phyloP scores from a whole-genome alignment of 1,140 invertebrate genomes.

The Drosophila obscura region DNA sequence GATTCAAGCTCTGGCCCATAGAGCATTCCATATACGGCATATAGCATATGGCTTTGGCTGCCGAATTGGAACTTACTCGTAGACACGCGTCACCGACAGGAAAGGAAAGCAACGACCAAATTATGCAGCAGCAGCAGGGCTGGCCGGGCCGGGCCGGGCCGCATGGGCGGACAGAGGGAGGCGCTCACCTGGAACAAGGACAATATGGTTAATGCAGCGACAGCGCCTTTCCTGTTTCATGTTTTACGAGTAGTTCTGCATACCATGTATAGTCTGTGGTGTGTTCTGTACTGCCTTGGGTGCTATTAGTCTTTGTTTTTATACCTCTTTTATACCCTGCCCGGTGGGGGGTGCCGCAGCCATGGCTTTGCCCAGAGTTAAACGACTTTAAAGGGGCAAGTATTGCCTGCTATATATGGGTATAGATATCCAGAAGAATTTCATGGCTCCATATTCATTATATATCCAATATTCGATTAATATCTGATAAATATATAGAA shows the following conservation, averaged over 20 bases:
- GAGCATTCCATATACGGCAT: constrained; percentile 21
- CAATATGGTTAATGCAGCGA: constrained; percentile 73
- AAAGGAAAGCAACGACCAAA: constrained; percentile 71
- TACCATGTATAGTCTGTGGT: constrained; percentile 10
- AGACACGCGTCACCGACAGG: constrained; percentile 64
- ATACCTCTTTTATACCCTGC: constrained; percentile 38
- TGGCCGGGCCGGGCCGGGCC: no score
- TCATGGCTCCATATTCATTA: background rate
- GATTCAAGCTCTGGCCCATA: constrained; percentile 56
- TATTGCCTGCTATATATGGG: background rate
- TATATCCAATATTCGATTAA: background rate
- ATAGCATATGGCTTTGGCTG: constrained; percentile 23
- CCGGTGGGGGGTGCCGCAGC: constrained; percentile 24
- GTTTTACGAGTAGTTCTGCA: constrained; percentile 48
- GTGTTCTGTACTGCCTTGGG: constrained; percentile 29
- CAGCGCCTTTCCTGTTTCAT: constrained; percentile 70
- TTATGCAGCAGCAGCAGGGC: constrained; percentile 39
- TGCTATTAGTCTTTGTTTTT: constrained; percentile 77
- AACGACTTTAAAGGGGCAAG: background rate
- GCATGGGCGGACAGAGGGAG: constrained; percentile 43
- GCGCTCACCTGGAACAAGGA: constrained; percentile 78
- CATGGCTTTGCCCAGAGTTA: constrained; percentile 2
- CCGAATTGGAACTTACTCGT: constrained; percentile 27
- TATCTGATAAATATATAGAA: background rate
- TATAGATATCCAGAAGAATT: no score